Conservation (phyloP, 2,888 invertebrate genomes). For the Saturnia japonica region DNA sequence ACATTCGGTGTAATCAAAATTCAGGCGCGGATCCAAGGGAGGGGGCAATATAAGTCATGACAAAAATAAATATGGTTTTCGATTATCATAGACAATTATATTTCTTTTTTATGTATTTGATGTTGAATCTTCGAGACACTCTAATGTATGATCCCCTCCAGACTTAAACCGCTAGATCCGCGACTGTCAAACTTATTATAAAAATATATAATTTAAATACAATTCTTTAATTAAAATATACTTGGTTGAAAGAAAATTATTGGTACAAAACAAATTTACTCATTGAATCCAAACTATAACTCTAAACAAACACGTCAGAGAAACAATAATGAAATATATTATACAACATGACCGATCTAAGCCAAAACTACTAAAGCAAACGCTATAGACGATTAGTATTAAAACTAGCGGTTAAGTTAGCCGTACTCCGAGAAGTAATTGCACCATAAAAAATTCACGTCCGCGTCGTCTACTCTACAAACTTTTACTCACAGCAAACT, state of each 20-base stretch:
- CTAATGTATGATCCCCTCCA: too few species aligned
- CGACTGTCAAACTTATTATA: too few species aligned
- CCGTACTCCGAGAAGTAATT: not conserved
- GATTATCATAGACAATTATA: too few species aligned
- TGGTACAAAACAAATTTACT: not conserved
- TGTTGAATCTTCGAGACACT: too few species aligned
- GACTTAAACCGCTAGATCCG: too few species aligned
- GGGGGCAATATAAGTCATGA: too few species aligned
- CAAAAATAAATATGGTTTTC: too few species aligned
- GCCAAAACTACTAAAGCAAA: constrained; percentile 9
- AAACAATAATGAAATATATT: not conserved
- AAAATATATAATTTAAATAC: too few species aligned
- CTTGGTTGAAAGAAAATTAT: not conserved
- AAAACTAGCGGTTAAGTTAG: constrained; percentile 5
- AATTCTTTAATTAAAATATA: too few species aligned
- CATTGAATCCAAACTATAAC: not conserved
- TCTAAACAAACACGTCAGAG: not conserved
- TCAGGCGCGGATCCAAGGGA: too few species aligned
- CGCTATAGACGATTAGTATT: not conserved
- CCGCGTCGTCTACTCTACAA: not conserved
- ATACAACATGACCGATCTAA: constrained; percentile 3
- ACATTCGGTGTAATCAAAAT: too few species aligned
- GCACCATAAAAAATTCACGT: not conserved
- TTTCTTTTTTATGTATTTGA: too few species aligned
- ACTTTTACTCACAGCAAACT: constrained; percentile 5